Evolutionary conservation across 1,140 invertebrate genomes (phyloP).

Genomic region (Penaeus chinensis): DNA sequence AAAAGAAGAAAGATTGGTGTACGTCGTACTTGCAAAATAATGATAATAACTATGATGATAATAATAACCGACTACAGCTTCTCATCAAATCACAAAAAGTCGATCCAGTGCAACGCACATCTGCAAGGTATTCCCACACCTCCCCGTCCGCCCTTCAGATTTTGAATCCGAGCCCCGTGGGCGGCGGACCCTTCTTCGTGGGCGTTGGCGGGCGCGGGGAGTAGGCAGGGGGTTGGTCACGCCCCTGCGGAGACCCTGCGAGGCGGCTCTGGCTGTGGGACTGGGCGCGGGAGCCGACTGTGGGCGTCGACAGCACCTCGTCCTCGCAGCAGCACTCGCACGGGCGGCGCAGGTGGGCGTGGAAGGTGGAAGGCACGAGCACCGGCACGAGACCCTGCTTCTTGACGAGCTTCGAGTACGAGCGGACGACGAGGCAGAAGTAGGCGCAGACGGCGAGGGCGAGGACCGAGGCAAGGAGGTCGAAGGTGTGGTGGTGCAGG

Average conservation of each 20-base stretch:
- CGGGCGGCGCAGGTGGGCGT: background rate
- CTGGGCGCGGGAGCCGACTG: background rate
- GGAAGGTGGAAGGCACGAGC: conserved; percentile 39
- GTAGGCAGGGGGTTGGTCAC: background rate
- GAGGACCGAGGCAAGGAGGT: conserved; percentile 50
- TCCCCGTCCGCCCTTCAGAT: background rate
- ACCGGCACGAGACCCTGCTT: conserved; percentile 38
- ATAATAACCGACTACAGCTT: no score
- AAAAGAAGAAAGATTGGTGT: no score
- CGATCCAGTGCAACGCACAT: no score
- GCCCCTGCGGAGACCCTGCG: no score
- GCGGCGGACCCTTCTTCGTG: conserved; percentile 36
- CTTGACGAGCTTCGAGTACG: conserved; percentile 49
- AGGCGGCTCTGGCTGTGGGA: background rate
- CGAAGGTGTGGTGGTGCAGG: conserved; percentile 34
- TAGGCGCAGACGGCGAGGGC: conserved; percentile 36
- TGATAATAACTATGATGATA: no score
- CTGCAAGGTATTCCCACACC: no score
- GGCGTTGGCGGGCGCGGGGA: background rate
- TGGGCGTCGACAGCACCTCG: conserved; percentile 12
- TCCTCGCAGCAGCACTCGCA: conserved; percentile 13
- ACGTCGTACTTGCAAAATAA: no score
- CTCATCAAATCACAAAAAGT: no score
- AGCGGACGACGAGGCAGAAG: conserved; percentile 52
- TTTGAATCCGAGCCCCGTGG: conserved; percentile 47